Base-by-base conservation (phyloP, 2,888 invertebrate species). In the Dioctria linearis region DNA sequence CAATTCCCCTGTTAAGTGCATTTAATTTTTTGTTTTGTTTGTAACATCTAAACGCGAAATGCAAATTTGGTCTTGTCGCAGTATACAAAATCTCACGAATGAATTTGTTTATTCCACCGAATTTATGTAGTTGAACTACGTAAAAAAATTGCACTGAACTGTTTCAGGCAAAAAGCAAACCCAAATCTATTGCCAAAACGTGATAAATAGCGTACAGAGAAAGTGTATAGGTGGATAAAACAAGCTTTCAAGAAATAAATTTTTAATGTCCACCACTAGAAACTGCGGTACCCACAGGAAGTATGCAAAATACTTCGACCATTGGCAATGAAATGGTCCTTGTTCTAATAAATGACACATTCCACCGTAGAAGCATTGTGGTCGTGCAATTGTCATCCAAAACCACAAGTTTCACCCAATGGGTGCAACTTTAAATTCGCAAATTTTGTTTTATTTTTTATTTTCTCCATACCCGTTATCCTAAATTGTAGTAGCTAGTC, bases 241-340 rank as follows among this genome's bases (percentile, higher is more conserved):
- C 49, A 54, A 71, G n/a, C 51, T 71, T 71, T 51, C 73, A 73
- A 73, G 59, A 73, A 73, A 73, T 73, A 59, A 54, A 59, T 73
- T 73, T 73, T 73, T 73, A 57, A 73, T 42, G 43, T 57, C 42
- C 25, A 25, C 25, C 25, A n/a, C 3, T 42, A 4, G 11, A 8
- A 73, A 73, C 73, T 57, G 25, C 6, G 43, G 42, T 8, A 25
- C 59, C 9, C 40, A 25, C 61, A 37, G 61, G 2, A 5, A 73
- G 42, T 73, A 73, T 73, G 13, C 73, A 73, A 59, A 73, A 57
- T 59, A 73, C 40, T 39, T 73, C 49, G 57, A 57, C 57, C 73
- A 73, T 57, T n/a, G 49, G 40, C n/a, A 57, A 39, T 73, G 57
- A 73, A 73, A 73, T 73, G 73, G 73, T 51, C 40, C 73, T 13